These are phyloP conservation scores for Spodoptera littoralis DNA, from an alignment of 2,888 invertebrate genomes.

Conservation along the genomic window DNA sequence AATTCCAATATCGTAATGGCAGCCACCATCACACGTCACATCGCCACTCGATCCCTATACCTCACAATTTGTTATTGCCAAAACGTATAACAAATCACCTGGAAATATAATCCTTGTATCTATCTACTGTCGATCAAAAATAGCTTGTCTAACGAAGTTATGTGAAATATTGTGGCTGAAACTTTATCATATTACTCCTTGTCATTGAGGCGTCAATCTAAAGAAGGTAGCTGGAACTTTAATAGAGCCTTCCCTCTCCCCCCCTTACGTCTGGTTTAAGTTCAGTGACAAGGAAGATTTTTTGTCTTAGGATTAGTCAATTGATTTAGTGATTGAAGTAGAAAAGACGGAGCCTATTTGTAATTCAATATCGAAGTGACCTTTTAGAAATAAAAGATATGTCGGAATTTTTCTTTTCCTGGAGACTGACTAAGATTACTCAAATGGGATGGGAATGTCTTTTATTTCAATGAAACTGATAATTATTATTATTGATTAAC, in stretches of 20 bases:
- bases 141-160: background rate
- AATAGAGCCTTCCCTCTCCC: background rate
- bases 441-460: too few species aligned
- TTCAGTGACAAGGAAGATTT: too few species aligned
- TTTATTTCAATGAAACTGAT: too few species aligned
- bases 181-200: conserved; percentile 11
- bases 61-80: conserved; percentile 8
- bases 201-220: conserved; percentile 15
- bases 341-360: too few species aligned
- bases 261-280: background rate
- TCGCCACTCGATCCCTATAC: conserved; percentile 1
- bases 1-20: conserved; percentile 7
- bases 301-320: too few species aligned
- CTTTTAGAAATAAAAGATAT: too few species aligned
- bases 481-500: too few species aligned
- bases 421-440: too few species aligned
- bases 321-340: too few species aligned
- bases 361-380: too few species aligned
- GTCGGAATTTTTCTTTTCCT: too few species aligned
- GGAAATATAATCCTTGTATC: background rate
- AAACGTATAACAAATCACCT: conserved; percentile 12
- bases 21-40: background rate
- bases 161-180: conserved; percentile 14
- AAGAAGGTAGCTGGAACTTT: background rate
- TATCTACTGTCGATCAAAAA: conserved; percentile 9